Conservation (phyloP, 2,797 vertebrate genomes). For the Mormyrops attenuatus region DNA sequence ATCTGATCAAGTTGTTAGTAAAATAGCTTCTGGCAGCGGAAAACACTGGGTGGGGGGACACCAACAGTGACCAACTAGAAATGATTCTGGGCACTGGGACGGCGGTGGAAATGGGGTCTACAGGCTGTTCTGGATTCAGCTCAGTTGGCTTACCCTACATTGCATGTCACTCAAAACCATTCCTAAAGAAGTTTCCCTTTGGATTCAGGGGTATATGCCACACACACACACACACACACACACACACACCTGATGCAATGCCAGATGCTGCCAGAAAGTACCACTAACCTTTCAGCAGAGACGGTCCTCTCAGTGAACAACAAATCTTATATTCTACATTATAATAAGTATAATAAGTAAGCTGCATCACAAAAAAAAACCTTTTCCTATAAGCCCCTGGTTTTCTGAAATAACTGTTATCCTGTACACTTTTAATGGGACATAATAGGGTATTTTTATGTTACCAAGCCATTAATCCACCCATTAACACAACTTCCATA, state of each 20-base stretch:
- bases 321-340: not conserved
- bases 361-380: not conserved
- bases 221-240: too few relatives aligned
- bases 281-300: not conserved
- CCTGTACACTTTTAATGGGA: not conserved
- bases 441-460: not conserved
- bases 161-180: not conserved
- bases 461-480: not conserved
- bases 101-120: too few relatives aligned
- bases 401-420: not conserved
- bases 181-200: not conserved
- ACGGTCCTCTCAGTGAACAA: not conserved
- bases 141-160: not conserved
- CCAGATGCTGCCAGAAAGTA: not conserved
- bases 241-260: not conserved
- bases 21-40: not conserved
- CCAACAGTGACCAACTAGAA: not conserved
- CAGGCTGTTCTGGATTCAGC: not conserved
- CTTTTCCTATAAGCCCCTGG: not conserved
- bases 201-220: not conserved
- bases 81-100: not conserved
- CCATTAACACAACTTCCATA: not conserved
- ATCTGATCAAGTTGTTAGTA: not conserved
- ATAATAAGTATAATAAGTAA: not conserved
- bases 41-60: too few relatives aligned